Base-by-base conservation (phyloP, 1,140 invertebrate genomes). In the Penaeus vannamei region DNA sequence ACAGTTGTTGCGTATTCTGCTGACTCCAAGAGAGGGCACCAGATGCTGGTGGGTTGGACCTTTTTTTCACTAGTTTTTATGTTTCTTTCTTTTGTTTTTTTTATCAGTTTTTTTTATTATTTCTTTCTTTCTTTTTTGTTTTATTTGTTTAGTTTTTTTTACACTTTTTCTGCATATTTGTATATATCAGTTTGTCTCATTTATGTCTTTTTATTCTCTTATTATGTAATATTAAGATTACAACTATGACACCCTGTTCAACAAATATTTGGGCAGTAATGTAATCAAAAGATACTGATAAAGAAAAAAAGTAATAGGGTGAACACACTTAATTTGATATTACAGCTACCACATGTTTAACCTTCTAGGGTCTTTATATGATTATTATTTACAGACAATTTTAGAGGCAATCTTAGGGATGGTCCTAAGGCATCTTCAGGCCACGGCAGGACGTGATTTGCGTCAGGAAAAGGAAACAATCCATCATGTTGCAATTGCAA, bases 1-100 rank as follows among this genome's bases (percentile, higher is more conserved):
- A 99, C 99, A 95, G 98, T 99, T 0, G 97, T 99, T 23, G 98
- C 98, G 1, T 99, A 99, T 94, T 97, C 98, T 1, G 97, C 98
- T 23, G 98, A 99, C 93, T 98, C 98, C 76, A 95, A 97, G 80
- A 94, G 99, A 91, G 98, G 98, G 62, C 97, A 98, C 93, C 99
- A 99, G 94, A 99, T 99, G 98, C 94, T 99, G 92, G 85, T 91
- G n/a, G 62, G 81, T 23, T 36, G 29, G 23, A 12, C 22, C 7
- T 19, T 19, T 14, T 53, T 69, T 72, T 64, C 14, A 3, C 26
- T 29, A 12, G 5, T 29, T 29, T 36, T 32, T 76, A 14, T 76
- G 23, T 4, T 10, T 76, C 0, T 29, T 32, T 76, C 22, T 76
- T 76, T 26, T 29, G 17, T 53, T 14, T 53, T 53, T 0, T 53